Conservation (phyloP, 2,113 vertebrate genomes). For the Bubo bubo region DNA sequence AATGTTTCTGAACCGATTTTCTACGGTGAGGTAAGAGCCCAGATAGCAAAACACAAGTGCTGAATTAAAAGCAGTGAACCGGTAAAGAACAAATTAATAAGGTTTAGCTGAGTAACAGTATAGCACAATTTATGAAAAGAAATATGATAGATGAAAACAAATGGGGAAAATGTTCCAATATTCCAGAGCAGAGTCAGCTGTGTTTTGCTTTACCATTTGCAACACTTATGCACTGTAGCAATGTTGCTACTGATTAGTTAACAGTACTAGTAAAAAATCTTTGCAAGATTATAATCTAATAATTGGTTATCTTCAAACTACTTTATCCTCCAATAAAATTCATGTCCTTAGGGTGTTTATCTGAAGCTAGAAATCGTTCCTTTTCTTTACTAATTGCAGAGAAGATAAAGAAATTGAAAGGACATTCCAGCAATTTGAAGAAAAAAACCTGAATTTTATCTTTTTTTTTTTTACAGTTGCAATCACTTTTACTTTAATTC, state of each 20-base stretch:
- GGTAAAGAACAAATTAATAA: constrained; percentile 9
- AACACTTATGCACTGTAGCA: background rate
- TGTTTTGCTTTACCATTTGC: background rate
- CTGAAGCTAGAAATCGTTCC: background rate
- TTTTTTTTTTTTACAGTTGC: background rate
- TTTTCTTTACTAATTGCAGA: background rate
- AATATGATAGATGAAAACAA: background rate
- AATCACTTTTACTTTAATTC: background rate
- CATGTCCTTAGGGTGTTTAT: background rate
- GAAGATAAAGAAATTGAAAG: background rate
- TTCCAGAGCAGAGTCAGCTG: background rate
- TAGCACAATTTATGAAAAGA: background rate
- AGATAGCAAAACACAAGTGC: background rate
- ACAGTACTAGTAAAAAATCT: background rate
- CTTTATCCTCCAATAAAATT: background rate
- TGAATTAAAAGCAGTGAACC: constrained; percentile 18
- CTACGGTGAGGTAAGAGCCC: background rate
- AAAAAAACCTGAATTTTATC: accelerated
- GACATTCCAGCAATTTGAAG: background rate
- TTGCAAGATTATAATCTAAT: background rate
- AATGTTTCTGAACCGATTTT: constrained; percentile 14
- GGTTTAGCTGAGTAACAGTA: background rate
- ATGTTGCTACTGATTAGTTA: background rate
- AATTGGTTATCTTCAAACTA: background rate
- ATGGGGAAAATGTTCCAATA: background rate